Evolutionary conservation across 2,797 vertebrate species (phyloP).

Genomic region (Borostomias antarcticus): DNA sequence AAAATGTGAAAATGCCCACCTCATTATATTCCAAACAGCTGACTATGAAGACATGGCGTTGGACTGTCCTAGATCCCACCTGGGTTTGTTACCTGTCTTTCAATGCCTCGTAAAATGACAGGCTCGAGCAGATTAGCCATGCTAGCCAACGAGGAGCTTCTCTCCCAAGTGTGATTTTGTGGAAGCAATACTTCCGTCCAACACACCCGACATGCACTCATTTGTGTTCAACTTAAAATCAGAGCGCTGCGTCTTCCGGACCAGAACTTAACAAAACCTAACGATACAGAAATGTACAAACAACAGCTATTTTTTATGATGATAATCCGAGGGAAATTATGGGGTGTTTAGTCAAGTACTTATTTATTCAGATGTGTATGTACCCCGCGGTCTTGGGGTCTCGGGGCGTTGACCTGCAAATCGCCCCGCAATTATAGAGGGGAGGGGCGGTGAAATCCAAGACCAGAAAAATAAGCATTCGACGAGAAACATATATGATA

Average conservation of each 20-base stretch:
- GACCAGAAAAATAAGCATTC: slow-evolving; percentile 78
- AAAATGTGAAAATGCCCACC: slow-evolving; percentile 7
- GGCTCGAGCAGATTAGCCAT: slow-evolving; percentile 49
- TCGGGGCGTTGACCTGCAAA: slow-evolving; percentile 86
- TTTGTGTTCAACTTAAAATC: slow-evolving; percentile 86
- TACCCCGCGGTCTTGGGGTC: slow-evolving; percentile 83
- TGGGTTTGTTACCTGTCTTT: slow-evolving; percentile 70
- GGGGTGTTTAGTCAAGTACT: slow-evolving; percentile 78
- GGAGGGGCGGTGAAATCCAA: slow-evolving; percentile 39
- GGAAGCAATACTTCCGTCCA: slow-evolving; percentile 89
- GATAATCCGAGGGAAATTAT: slow-evolving; percentile 76
- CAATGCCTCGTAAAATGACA: slow-evolving; percentile 72
- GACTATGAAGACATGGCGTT: too few relatives aligned
- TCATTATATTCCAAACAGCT: slow-evolving; percentile 33
- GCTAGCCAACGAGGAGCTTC: slow-evolving; percentile 66
- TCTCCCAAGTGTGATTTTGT: slow-evolving; percentile 74
- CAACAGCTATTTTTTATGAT: slow-evolving; percentile 90
- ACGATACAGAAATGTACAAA: slow-evolving; percentile 70
- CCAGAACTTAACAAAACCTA: slow-evolving; percentile 83
- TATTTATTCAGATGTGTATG: slow-evolving; percentile 91
- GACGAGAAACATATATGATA: slow-evolving; percentile 56
- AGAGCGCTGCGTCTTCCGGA: slow-evolving; percentile 91
- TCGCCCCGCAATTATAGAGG: slow-evolving; percentile 30
- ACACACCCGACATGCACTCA: slow-evolving; percentile 78
- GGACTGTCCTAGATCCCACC: slow-evolving; percentile 71